Evolutionary conservation across 1,140 invertebrate genomes (phyloP).

Genomic region (Leptestheria dahalacensis): DNA sequence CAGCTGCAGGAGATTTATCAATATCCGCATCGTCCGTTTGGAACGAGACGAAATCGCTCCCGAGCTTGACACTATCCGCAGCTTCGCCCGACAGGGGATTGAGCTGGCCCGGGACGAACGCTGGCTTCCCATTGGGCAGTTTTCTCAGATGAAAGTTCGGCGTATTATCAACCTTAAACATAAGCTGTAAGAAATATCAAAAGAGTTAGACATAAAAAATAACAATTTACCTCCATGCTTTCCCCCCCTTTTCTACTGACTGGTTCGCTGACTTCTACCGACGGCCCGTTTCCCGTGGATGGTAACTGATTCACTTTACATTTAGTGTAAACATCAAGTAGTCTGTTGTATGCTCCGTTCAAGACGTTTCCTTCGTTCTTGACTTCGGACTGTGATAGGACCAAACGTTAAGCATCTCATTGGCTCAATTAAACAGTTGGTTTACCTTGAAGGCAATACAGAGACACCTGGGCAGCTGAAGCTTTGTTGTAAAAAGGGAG

Average conservation of each 20-base stretch:
- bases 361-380: background rate
- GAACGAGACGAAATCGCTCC: background rate
- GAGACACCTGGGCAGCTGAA: conserved; percentile 1
- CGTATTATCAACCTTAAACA: background rate
- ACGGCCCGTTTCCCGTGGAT: too few species aligned
- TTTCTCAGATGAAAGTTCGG: background rate
- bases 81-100: background rate
- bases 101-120: background rate
- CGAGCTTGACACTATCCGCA: background rate
- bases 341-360: background rate
- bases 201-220: too few species aligned
- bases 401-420: too few species aligned
- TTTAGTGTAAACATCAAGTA: too few species aligned
- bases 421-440: too few species aligned
- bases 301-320: too few species aligned
- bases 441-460: background rate
- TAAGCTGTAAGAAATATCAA: too few species aligned
- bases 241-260: too few species aligned
- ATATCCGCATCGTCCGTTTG: background rate
- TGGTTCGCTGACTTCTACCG: too few species aligned
- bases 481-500: background rate
- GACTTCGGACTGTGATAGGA: background rate
- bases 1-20: background rate
- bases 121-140: background rate
- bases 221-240: too few species aligned